These are phyloP conservation scores for Phania funesta DNA, from an alignment of 2,888 invertebrate genomes.

Conservation along the genomic window DNA sequence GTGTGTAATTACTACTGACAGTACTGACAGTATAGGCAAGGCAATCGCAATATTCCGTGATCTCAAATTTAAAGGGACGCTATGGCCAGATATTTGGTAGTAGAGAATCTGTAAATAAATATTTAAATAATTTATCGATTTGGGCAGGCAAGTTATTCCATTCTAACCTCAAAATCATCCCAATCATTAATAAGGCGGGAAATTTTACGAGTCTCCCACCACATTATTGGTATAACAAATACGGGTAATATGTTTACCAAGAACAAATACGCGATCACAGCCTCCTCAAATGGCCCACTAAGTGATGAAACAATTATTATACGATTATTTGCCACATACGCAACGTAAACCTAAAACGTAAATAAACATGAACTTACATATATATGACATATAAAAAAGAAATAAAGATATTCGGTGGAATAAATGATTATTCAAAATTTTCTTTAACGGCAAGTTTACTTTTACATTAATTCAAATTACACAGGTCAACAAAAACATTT, in stretches of 20 bases:
- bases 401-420: no score
- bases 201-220: constrained; percentile 86
- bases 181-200: constrained; percentile 82
- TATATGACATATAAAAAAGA: no score
- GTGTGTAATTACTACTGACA: constrained; percentile 86
- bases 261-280: constrained; percentile 88
- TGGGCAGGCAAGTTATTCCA: background rate
- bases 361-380: background rate
- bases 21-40: constrained; percentile 84
- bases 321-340: constrained; percentile 84
- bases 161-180: constrained; percentile 84
- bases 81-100: constrained; percentile 83
- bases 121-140: background rate
- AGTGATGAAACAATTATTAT: constrained; percentile 83
- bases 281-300: constrained; percentile 87
- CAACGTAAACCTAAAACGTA: constrained; percentile 80
- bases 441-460: no score
- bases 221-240: constrained; percentile 84
- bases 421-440: no score
- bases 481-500: no score
- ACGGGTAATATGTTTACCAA: constrained; percentile 87
- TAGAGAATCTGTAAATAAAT: constrained; percentile 82
- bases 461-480: no score
- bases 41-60: constrained; percentile 82
- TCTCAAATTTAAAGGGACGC: constrained; percentile 83